Conservation (phyloP, 1,140 invertebrate species). For the Leptoteleia sp. region DNA sequence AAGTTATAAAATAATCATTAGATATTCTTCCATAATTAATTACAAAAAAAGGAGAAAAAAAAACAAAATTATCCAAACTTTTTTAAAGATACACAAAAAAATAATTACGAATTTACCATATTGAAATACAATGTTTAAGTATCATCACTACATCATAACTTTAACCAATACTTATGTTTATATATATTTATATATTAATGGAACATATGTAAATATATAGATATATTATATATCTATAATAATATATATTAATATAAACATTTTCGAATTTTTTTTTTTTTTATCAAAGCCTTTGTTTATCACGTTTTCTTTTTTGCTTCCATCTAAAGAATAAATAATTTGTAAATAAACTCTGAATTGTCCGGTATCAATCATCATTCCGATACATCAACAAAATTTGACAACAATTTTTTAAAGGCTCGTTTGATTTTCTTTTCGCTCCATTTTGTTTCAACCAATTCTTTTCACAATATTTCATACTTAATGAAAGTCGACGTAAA, state of each 20-base stretch:
- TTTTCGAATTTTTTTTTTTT: slow-evolving; percentile 43
- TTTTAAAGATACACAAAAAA: slow-evolving; percentile 26
- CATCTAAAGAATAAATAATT: slow-evolving; percentile 2
- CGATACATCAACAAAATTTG: slow-evolving; percentile 14
- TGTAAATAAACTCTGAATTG: slow-evolving; percentile 6
- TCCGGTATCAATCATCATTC: slow-evolving; percentile 2
- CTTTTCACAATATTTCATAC: background rate
- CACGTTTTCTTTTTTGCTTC: background rate
- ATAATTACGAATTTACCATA: slow-evolving; percentile 21
- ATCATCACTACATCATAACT: slow-evolving; percentile 50
- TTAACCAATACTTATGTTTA: slow-evolving; percentile 51
- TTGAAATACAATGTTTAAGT: slow-evolving; percentile 44
- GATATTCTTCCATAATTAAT: slow-evolving; percentile 3
- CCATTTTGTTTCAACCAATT: slow-evolving; percentile 8
- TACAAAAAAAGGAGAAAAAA: too few relatives aligned
- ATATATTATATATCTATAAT: slow-evolving; percentile 20
- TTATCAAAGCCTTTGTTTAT: slow-evolving; percentile 16
- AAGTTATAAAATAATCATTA: slow-evolving; percentile 18
- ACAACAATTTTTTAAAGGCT: slow-evolving; percentile 7
- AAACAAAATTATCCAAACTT: too few relatives aligned
- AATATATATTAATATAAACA: slow-evolving; percentile 31
- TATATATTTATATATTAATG: slow-evolving; percentile 50
- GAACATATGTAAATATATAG: slow-evolving; percentile 43
- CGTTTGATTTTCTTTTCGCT: background rate
- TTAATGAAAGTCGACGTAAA: slow-evolving; percentile 21